A percentile compares a stretch with the other conserved stretches of the same genome.
These are phyloP conservation scores for Cossypha dichroa DNA, from an alignment of 2,797 vertebrate species.

Conservation along the genomic window DNA sequence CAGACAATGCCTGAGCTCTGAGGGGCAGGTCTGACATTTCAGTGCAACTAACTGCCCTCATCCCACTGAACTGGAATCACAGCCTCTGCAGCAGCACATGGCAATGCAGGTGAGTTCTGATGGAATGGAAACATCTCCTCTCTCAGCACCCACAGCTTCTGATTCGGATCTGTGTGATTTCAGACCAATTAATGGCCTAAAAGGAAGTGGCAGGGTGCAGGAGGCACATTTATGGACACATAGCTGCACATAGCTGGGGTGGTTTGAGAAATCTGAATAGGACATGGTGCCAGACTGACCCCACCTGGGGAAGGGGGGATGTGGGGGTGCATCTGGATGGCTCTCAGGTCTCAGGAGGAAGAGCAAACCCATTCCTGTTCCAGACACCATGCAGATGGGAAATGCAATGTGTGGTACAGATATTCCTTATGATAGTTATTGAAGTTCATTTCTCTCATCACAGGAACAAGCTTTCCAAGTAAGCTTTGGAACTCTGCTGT, in stretches of 20 bases:
- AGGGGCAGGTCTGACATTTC: not conserved
- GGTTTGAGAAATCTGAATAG: not conserved
- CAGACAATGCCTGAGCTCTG: not conserved
- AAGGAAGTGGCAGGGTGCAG: not conserved
- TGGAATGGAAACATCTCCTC: not conserved
- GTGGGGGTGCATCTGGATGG: too few relatives aligned
- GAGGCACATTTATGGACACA: not conserved
- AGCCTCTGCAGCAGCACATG: not conserved
- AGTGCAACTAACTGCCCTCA: not conserved
- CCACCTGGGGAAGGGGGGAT: not conserved
- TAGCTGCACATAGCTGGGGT: fast-evolving
- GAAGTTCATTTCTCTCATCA: not conserved
- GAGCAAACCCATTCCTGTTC: not conserved
- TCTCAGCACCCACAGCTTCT: not conserved
- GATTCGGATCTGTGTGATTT: not conserved
- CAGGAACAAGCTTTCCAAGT: not conserved
- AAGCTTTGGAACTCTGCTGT: not conserved
- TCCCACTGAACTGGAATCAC: not conserved
- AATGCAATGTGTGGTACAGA: not conserved
- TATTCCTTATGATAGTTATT: not conserved
- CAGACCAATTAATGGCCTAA: not conserved
- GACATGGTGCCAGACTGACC: not conserved
- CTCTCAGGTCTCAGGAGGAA: not conserved
- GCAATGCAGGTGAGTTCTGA: not conserved
- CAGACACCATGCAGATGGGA: not conserved